Conservation (phyloP, 1,140 invertebrate genomes). For the Drosophila guanche region DNA sequence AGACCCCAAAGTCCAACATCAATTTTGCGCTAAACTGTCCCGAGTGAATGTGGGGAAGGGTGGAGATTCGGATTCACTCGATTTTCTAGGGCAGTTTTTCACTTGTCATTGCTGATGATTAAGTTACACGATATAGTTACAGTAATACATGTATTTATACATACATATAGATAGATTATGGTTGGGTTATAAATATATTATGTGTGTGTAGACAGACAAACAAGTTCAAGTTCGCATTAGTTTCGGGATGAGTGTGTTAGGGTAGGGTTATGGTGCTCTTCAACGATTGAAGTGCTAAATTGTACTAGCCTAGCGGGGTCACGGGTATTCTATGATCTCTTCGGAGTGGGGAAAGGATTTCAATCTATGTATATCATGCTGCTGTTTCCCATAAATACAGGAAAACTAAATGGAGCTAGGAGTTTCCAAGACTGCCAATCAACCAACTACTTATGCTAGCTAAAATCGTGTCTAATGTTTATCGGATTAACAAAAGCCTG, state of each 20-base stretch:
- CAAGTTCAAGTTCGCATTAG: conserved; percentile 18
- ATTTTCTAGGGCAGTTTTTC: conserved; percentile 55
- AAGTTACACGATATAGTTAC: conserved; percentile 46
- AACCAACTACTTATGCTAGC: conserved; percentile 46
- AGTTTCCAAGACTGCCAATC: conserved; percentile 30
- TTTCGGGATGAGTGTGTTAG: conserved; percentile 37
- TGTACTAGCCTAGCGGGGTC: conserved; percentile 62
- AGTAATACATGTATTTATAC: conserved; percentile 38
- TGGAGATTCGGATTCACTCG: conserved; percentile 7
- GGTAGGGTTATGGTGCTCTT: conserved; percentile 26
- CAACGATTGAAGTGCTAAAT: conserved; percentile 33
- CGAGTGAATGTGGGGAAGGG: background rate
- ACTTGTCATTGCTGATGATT: conserved; percentile 71
- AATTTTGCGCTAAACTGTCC: conserved; percentile 79
- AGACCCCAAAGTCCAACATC: conserved; percentile 82
- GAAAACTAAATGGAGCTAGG: conserved; percentile 18
- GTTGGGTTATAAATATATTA: conserved; percentile 31
- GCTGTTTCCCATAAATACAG: conserved; percentile 29
- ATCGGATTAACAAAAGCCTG: conserved; percentile 43
- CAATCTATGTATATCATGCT: conserved; percentile 31
- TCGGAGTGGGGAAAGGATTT: background rate
- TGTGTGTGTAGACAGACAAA: conserved; percentile 34
- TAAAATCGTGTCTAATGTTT: conserved; percentile 25
- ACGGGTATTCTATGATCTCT: conserved; percentile 36
- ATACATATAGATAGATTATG: conserved; percentile 34